A percentile compares a stretch with the other conserved stretches of the same genome.
Evolutionary conservation across 1,140 invertebrate species (phyloP).

Genomic region (Whitmania pigra): DNA sequence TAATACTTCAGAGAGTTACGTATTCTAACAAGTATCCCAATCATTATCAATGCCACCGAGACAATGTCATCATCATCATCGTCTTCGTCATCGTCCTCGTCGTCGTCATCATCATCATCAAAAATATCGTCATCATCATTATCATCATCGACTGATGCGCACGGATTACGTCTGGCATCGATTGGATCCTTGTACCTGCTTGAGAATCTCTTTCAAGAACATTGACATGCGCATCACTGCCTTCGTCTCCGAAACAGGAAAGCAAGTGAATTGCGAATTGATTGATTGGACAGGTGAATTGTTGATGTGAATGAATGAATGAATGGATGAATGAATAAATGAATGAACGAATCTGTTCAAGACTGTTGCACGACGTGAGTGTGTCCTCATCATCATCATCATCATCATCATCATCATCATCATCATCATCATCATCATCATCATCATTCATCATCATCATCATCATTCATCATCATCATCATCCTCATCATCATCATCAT

Average conservation of each 20-base stretch:
- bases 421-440: conserved; percentile 6
- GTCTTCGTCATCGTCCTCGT: too few species aligned
- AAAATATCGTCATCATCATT: too few species aligned
- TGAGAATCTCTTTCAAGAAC: background rate
- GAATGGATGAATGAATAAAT: too few species aligned
- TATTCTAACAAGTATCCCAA: too few species aligned
- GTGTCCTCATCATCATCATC: background rate
- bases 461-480: conserved; percentile 6
- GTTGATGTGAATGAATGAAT: conserved; percentile 5
- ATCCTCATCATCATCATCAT: background rate
- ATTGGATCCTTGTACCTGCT: background rate
- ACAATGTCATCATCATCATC: too few species aligned
- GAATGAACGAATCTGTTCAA: background rate
- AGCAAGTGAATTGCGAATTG: background rate
- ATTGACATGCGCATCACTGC: conserved; percentile 1
- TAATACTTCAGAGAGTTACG: too few species aligned
- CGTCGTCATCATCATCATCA: too few species aligned
- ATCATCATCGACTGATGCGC: background rate
- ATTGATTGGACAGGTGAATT: background rate
- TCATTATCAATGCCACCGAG: too few species aligned
- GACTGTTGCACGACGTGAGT: background rate
- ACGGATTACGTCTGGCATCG: conserved; percentile 4
- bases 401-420: conserved; percentile 3
- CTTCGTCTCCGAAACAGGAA: background rate
- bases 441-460: background rate